A percentile compares a stretch with the other conserved stretches of the same genome.
phyloP scores from a whole-genome alignment of 2,797 vertebrate species.

The Crocodylus rhombifer region DNA sequence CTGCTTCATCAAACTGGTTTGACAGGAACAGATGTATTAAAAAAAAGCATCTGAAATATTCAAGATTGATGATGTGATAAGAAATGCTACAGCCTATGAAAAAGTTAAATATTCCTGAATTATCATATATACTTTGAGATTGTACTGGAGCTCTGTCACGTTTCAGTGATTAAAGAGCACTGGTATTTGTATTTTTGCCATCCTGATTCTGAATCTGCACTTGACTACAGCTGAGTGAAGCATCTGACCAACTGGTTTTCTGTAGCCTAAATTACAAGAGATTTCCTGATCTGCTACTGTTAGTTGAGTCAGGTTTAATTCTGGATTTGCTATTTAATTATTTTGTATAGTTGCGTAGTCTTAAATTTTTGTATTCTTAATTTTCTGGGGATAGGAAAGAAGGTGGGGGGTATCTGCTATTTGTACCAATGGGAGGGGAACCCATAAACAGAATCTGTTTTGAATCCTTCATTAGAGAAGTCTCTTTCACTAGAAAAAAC shows the following conservation, averaged over 20 bases:
- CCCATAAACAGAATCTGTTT: background rate
- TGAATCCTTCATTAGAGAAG: background rate
- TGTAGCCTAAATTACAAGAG: background rate
- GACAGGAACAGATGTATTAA: background rate
- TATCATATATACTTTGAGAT: background rate
- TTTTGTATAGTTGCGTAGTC: background rate
- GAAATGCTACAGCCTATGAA: background rate
- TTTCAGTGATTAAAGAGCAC: background rate
- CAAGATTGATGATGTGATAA: background rate
- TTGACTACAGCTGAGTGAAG: accelerated
- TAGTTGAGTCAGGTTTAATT: background rate
- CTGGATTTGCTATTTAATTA: background rate
- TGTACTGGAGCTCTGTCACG: background rate
- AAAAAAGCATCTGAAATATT: slow-evolving; percentile 17
- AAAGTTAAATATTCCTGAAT: background rate
- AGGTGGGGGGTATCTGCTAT: background rate
- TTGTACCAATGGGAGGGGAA: background rate
- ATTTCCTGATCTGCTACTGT: background rate
- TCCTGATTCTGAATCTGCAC: background rate
- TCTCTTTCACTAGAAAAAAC: background rate
- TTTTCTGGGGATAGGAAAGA: too few species aligned
- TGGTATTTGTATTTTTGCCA: background rate
- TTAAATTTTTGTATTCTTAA: too few species aligned
- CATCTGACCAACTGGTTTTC: background rate
- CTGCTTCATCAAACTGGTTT: background rate